Conservation (phyloP, 2,797 vertebrate species). For the Scolopax bukidnonensis region DNA sequence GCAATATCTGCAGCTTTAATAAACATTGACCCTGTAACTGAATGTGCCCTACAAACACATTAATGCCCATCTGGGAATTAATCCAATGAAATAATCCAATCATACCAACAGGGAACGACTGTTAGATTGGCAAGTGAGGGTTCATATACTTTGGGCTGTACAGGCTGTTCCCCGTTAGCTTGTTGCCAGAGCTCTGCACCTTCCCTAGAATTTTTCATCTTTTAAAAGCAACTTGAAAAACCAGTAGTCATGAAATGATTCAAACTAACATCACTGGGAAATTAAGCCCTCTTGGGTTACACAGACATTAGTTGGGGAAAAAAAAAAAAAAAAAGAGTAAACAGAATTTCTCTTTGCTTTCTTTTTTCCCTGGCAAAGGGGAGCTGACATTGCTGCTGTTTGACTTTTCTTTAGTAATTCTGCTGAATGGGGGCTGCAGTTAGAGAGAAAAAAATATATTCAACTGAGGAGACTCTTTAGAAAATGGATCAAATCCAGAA, state of each 20-base stretch:
- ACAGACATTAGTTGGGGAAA: not conserved
- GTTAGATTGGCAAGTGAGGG: slow-evolving; percentile 8
- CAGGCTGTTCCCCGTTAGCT: not conserved
- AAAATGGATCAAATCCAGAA: not conserved
- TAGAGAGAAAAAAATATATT: not conserved
- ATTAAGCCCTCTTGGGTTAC: not conserved
- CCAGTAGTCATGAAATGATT: not conserved
- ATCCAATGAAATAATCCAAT: slow-evolving; percentile 76
- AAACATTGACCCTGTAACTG: slow-evolving; percentile 66
- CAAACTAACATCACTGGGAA: not conserved
- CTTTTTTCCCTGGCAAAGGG: not conserved
- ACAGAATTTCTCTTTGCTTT: not conserved
- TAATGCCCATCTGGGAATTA: slow-evolving; percentile 76
- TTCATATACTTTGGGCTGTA: not conserved
- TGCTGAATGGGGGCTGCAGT: not conserved
- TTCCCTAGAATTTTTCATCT: not conserved
- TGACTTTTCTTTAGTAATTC: not conserved
- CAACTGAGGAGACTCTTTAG: not conserved
- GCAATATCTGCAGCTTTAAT: slow-evolving; percentile 69
- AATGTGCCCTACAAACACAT: slow-evolving; percentile 68
- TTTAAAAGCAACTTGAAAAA: slow-evolving; percentile 17
- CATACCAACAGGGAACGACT: slow-evolving; percentile 19
- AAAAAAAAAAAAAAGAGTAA: not conserved
- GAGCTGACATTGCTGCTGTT: not conserved
- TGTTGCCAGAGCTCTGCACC: not conserved